phyloP scores from a whole-genome alignment of 2,888 invertebrate species.

The Oligia fasciuncula region DNA sequence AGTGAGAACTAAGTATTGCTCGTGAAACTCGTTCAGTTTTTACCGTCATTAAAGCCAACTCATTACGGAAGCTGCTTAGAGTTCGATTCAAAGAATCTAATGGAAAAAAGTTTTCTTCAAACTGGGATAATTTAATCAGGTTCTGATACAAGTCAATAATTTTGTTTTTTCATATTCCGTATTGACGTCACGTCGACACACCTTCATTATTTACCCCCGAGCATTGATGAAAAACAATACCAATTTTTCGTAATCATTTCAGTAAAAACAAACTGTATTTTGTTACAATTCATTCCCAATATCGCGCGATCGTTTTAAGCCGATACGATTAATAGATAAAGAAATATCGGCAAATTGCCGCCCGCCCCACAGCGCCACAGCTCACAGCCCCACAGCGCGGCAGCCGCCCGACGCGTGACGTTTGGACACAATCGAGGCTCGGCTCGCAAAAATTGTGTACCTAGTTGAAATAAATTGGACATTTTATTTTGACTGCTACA shows the following conservation, averaged over 20 bases:
- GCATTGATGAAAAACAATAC: slow-evolving; percentile 47
- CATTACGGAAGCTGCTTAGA: slow-evolving; percentile 15
- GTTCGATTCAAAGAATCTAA: slow-evolving; percentile 9
- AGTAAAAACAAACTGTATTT: slow-evolving; percentile 39
- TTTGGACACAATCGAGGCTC: slow-evolving; percentile 53
- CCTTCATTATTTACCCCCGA: slow-evolving; percentile 14
- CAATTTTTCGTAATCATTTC: slow-evolving; percentile 22
- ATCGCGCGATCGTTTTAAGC: slow-evolving; percentile 52
- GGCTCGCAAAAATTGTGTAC: slow-evolving; percentile 38
- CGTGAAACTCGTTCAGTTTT: slow-evolving; percentile 25
- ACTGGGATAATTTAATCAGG: not conserved
- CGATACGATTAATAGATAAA: slow-evolving; percentile 62
- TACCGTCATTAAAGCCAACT: slow-evolving; percentile 21
- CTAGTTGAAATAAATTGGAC: slow-evolving; percentile 45
- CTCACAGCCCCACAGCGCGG: not conserved
- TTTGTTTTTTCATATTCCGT: not conserved
- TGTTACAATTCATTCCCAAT: slow-evolving; percentile 44
- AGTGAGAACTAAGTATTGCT: not conserved
- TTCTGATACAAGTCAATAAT: not conserved
- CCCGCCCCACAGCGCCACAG: slow-evolving; percentile 3
- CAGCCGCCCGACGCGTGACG: slow-evolving; percentile 24
- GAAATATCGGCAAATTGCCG: slow-evolving; percentile 55
- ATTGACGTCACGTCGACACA: slow-evolving; percentile 1
- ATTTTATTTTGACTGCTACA: slow-evolving; percentile 40
- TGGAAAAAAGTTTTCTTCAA: not conserved